A percentile compares a stretch with the other conserved stretches of the same genome.
phyloP scores from a whole-genome alignment of 2,888 invertebrate species.

The Orchesellides sinensis region DNA sequence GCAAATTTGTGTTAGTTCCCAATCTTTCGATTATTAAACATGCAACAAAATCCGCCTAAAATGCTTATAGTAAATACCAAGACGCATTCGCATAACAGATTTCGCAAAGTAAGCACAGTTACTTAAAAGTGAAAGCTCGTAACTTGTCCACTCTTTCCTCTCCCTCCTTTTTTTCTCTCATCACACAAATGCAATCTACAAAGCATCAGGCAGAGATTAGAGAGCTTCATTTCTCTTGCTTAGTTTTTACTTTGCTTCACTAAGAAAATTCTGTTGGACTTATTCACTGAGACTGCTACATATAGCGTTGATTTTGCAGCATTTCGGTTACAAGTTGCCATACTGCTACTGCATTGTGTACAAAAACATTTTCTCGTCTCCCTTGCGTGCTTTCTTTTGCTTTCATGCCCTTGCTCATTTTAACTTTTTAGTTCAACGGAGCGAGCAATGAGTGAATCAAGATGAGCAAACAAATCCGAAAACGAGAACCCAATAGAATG shows the following conservation, averaged over 20 bases:
- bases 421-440: constrained; percentile 62
- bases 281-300: not conserved
- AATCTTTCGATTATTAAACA: too few species aligned
- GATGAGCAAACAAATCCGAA: constrained; percentile 54
- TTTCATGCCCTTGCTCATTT: constrained; percentile 46
- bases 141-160: constrained; percentile 15
- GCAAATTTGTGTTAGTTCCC: constrained; percentile 38
- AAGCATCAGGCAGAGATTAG: not conserved
- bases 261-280: not conserved
- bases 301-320: not conserved
- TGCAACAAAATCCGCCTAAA: too few species aligned
- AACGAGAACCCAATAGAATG: not conserved
- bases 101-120: too few species aligned
- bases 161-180: not conserved
- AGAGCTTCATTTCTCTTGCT: not conserved
- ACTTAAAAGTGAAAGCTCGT: constrained; percentile 43
- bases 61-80: too few species aligned
- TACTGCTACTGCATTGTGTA: not conserved
- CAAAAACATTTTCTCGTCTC: too few species aligned
- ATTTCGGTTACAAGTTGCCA: not conserved
- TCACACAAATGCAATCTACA: not conserved
- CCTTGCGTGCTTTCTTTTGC: not conserved
- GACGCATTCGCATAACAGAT: too few species aligned
- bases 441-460: constrained; percentile 62
- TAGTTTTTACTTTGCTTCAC: not conserved